These are phyloP conservation scores for Mormyrus hasselquistii DNA, from an alignment of 2,797 vertebrate genomes.

Conservation along the genomic window DNA sequence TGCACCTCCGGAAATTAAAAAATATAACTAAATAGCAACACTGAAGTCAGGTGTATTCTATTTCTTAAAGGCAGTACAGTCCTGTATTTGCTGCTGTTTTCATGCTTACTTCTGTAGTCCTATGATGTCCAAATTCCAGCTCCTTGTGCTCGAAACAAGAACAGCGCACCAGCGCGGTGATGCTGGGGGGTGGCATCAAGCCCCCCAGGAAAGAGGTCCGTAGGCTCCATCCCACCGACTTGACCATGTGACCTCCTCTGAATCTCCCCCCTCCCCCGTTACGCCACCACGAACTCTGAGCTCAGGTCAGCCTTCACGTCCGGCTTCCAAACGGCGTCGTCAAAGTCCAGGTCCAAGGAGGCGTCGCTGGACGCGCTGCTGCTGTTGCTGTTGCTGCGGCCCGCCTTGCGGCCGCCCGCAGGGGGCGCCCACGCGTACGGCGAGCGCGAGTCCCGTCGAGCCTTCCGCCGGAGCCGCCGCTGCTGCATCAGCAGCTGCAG, in stretches of 20 bases:
- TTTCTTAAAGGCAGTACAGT: neutral
- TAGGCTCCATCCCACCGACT: neutral
- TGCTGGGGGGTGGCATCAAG: neutral
- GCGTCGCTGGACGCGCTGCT: slow-evolving; percentile 57
- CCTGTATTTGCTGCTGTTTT: neutral
- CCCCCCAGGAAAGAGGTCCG: neutral
- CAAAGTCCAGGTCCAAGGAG: slow-evolving; percentile 64
- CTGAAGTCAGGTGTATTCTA: neutral
- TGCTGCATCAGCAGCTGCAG: slow-evolving; percentile 84
- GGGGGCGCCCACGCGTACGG: slow-evolving; percentile 63
- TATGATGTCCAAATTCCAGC: neutral
- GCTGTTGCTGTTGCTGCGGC: slow-evolving; percentile 64
- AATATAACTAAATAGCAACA: neutral
- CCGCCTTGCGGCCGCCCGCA: slow-evolving; percentile 50
- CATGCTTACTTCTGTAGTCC: neutral
- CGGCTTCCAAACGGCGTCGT: slow-evolving; percentile 73
- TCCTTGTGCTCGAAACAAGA: neutral
- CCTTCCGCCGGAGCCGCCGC: slow-evolving; percentile 71
- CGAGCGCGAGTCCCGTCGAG: slow-evolving; percentile 60
- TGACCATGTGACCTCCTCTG: neutral
- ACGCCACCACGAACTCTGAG: slow-evolving; percentile 71
- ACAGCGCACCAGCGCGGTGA: neutral
- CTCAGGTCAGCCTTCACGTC: slow-evolving; percentile 68
- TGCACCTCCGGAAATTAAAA: neutral
- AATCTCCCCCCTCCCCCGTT: slow-evolving; percentile 17